Evolutionary conservation across 1,140 invertebrate species (phyloP).

Genomic region (Danaus plexippus): DNA sequence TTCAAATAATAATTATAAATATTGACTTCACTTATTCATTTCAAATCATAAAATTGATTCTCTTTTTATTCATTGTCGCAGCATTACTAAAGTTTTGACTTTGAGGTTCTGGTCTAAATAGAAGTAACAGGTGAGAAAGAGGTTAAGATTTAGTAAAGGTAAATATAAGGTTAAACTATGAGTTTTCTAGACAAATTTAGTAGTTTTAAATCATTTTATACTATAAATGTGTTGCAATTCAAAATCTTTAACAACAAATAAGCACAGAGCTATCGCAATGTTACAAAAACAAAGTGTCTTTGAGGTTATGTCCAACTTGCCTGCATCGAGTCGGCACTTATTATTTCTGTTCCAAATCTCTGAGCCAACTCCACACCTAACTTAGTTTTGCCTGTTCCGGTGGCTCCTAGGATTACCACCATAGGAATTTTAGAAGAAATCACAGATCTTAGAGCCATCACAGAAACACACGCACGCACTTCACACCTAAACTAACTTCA

Average conservation of each 20-base stretch:
- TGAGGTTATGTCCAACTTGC: constrained; percentile 74
- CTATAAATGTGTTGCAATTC: too few species aligned
- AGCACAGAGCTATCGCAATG: too few species aligned
- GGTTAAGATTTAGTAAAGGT: constrained; percentile 10
- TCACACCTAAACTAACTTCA: constrained; percentile 64
- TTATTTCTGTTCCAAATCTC: constrained; percentile 93
- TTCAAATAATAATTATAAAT: too few species aligned
- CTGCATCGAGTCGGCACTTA: constrained; percentile 99
- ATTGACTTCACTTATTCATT: too few species aligned
- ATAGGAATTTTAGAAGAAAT: constrained; percentile 75
- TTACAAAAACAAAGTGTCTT: constrained; percentile 25
- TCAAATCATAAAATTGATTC: too few species aligned
- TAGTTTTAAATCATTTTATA: too few species aligned
- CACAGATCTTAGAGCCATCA: constrained; percentile 59
- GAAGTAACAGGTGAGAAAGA: constrained; percentile 11
- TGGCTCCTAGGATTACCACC: constrained; percentile 93
- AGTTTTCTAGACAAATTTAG: too few species aligned
- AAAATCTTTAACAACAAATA: too few species aligned
- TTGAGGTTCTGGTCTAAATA: not conserved
- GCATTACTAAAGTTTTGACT: too few species aligned
- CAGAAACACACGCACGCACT: constrained; percentile 38
- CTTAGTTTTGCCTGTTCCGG: constrained; percentile 97
- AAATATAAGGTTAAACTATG: too few species aligned
- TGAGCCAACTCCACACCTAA: constrained; percentile 92
- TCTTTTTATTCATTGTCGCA: too few species aligned